Evolutionary conservation across 2,113 vertebrate species (phyloP).

Genomic region (Boleophthalmus pectinirostris): DNA sequence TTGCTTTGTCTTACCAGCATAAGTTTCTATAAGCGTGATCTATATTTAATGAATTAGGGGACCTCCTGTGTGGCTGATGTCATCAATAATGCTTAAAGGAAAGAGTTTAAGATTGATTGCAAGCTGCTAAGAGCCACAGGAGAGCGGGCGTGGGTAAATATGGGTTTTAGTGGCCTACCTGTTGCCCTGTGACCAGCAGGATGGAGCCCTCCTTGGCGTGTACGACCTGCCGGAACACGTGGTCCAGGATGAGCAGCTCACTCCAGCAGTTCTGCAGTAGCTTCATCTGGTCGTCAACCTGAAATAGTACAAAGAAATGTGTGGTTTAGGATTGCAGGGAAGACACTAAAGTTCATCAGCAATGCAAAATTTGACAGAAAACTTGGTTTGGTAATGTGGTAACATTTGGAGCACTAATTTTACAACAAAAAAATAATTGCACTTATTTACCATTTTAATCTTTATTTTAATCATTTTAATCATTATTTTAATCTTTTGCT

Average conservation of each 20-base stretch:
- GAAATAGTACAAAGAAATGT: constrained; percentile 12
- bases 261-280: constrained; percentile 99
- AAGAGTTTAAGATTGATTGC: constrained; percentile 42
- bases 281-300: constrained; percentile 99
- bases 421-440: background rate
- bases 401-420: background rate
- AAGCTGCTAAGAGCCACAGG: constrained; percentile 7
- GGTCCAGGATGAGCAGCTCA: constrained; percentile 96
- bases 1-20: constrained; percentile 49
- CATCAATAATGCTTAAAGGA: constrained; percentile 66
- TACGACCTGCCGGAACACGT: constrained; percentile 96
- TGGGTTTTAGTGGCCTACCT: constrained; percentile 80
- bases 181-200: constrained; percentile 95
- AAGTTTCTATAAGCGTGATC: constrained; percentile 65
- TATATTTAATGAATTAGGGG: constrained; percentile 68
- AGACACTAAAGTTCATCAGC: background rate
- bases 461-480: too few species aligned
- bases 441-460: background rate
- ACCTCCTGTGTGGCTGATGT: constrained; percentile 26
- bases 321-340: background rate
- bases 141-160: background rate
- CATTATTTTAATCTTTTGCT: background rate
- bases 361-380: background rate
- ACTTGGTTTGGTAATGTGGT: background rate
- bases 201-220: constrained; percentile 95